Conservation (phyloP, 2,113 vertebrate species). For the Tetraodon nigroviridis region DNA sequence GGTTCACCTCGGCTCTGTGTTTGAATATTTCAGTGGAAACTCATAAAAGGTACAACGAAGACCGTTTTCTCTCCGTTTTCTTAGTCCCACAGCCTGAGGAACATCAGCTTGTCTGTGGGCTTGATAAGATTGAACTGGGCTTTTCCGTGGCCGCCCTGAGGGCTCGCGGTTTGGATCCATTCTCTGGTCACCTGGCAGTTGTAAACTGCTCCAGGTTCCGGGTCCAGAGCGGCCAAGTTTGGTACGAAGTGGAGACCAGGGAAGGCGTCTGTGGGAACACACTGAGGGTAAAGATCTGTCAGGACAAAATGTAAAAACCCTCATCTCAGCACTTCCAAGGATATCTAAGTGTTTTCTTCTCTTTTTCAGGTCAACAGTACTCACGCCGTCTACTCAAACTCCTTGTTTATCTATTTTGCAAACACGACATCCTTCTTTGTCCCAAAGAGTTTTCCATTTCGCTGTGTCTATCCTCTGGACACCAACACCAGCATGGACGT, state of each 20-base stretch:
- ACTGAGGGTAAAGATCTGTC: slow-evolving; percentile 49
- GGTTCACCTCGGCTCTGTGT: too few relatives aligned
- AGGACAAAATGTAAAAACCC: neutral
- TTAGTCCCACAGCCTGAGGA: neutral
- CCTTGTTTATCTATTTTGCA: slow-evolving; percentile 50
- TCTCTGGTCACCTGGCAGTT: slow-evolving; percentile 52
- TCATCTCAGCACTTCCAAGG: too few relatives aligned
- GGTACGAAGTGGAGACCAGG: slow-evolving; percentile 47
- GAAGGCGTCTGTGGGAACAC: slow-evolving; percentile 56
- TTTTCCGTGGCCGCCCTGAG: slow-evolving; percentile 5
- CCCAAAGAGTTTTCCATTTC: slow-evolving; percentile 53
- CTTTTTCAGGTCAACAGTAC: slow-evolving; percentile 62
- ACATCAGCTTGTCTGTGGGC: slow-evolving; percentile 46
- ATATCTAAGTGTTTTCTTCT: neutral
- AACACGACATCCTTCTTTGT: slow-evolving; percentile 13
- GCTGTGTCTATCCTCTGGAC: slow-evolving; percentile 57
- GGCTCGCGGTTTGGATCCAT: slow-evolving; percentile 34
- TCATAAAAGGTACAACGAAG: too few relatives aligned
- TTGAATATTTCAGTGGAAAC: slow-evolving; percentile 15
- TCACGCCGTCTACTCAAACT: slow-evolving; percentile 61
- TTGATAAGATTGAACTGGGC: slow-evolving; percentile 37
- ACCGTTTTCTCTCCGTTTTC: neutral
- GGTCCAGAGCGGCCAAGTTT: slow-evolving; percentile 19
- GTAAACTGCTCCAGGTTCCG: slow-evolving; percentile 31
- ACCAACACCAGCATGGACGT: slow-evolving; percentile 33